phyloP scores from a whole-genome alignment of 2,888 invertebrate genomes.

The Masnerella sp. region DNA sequence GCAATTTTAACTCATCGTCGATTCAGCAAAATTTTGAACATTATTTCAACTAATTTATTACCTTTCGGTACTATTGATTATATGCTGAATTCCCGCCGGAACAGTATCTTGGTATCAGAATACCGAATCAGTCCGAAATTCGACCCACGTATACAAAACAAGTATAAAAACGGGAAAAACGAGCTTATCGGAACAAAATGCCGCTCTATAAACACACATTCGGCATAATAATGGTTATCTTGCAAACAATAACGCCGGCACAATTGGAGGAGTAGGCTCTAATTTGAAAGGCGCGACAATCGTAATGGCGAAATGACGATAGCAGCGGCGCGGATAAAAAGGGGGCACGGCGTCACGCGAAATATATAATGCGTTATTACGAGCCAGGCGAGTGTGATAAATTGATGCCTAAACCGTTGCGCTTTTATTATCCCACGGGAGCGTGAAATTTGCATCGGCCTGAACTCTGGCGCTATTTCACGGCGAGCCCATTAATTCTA shows the following conservation, averaged over 20 bases:
- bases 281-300: conserved; percentile 25
- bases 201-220: conserved; percentile 3
- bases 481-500: conserved; percentile 55
- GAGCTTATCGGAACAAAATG: too few relatives aligned
- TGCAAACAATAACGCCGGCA: conserved; percentile 2
- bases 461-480: conserved; percentile 51
- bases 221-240: conserved; percentile 4
- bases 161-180: too few relatives aligned
- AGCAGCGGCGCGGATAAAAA: conserved; percentile 25
- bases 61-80: too few relatives aligned
- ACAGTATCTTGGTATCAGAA: too few relatives aligned
- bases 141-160: too few relatives aligned
- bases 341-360: conserved; percentile 28
- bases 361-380: conserved; percentile 69
- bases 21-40: too few relatives aligned
- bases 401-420: conserved; percentile 66
- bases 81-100: too few relatives aligned
- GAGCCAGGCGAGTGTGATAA: conserved; percentile 66
- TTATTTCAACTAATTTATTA: too few relatives aligned
- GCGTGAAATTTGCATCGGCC: conserved; percentile 58
- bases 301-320: conserved; percentile 32
- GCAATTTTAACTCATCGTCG: too few relatives aligned
- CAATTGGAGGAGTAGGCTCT: conserved; percentile 1
- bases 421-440: conserved; percentile 55
- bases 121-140: too few relatives aligned